Evolutionary conservation across 2,797 vertebrate genomes (phyloP).

Genomic region (Arremon aurantiirostris): DNA sequence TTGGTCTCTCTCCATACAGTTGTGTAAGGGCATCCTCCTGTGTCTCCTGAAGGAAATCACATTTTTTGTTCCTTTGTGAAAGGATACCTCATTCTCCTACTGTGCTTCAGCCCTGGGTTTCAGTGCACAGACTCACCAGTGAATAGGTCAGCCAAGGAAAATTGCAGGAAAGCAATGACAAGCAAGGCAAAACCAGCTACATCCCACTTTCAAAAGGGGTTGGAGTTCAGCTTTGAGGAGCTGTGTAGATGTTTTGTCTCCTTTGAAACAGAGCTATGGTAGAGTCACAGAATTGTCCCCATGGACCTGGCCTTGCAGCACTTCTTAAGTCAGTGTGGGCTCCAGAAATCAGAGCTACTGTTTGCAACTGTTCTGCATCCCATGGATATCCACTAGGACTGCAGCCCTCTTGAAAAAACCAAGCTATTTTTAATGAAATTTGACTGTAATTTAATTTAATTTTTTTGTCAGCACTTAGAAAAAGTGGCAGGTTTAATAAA

Average conservation of each 20-base stretch:
- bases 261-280: neutral
- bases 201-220: neutral
- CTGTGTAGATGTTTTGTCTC: neutral
- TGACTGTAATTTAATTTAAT: neutral
- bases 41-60: neutral
- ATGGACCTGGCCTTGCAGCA: neutral
- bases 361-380: neutral
- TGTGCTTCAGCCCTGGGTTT: neutral
- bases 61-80: neutral
- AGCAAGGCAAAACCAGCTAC: neutral
- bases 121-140: neutral
- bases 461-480: neutral
- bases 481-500: neutral
- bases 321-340: neutral
- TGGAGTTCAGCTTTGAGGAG: neutral
- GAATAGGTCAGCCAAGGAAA: neutral
- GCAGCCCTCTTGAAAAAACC: neutral
- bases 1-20: neutral
- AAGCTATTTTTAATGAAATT: neutral
- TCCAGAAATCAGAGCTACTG: neutral
- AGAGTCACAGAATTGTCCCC: neutral
- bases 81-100: rapidly evolving
- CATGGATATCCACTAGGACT: neutral
- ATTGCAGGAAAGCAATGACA: neutral
- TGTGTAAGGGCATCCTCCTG: neutral